A percentile compares a stretch with the other conserved stretches of the same genome.
phyloP scores from a whole-genome alignment of 2,888 invertebrate genomes.

The Sycophila texana region DNA sequence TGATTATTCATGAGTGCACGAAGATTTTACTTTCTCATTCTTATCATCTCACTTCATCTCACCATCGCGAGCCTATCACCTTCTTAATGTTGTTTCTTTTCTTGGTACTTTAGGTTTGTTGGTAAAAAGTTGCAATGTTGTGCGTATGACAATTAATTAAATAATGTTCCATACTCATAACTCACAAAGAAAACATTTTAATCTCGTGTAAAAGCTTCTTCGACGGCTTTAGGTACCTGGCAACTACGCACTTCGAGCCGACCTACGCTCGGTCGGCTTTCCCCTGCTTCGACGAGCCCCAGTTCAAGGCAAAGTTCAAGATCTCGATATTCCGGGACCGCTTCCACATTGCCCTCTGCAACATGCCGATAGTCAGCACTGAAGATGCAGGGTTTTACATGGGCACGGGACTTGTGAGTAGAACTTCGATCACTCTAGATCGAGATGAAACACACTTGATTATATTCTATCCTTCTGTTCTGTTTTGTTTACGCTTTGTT shows the following conservation, averaged over 20 bases:
- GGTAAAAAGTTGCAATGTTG: conserved; percentile 48
- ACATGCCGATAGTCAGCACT: conserved; percentile 87
- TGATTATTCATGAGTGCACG: background rate
- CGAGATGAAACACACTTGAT: conserved; percentile 18
- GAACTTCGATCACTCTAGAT: background rate
- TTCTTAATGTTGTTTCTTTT: conserved; percentile 26
- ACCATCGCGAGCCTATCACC: conserved; percentile 30
- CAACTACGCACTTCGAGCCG: conserved; percentile 89
- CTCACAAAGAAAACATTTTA: conserved; percentile 43
- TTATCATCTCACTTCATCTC: conserved; percentile 10
- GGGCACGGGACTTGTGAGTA: conserved; percentile 85
- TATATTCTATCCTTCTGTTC: background rate
- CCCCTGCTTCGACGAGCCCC: conserved; percentile 91
- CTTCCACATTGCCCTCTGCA: conserved; percentile 88
- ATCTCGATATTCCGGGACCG: conserved; percentile 88
- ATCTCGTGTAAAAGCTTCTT: conserved; percentile 57
- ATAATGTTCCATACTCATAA: conserved; percentile 34
- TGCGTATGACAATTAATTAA: conserved; percentile 20
- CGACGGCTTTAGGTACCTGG: conserved; percentile 80
- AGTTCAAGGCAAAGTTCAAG: conserved; percentile 88
- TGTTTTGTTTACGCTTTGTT: too few relatives aligned
- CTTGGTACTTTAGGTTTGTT: conserved; percentile 39
- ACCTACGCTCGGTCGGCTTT: conserved; percentile 89
- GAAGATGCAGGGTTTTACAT: conserved; percentile 88
- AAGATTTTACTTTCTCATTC: background rate